Conservation (phyloP, 1,140 invertebrate species). For the Diachasmimorpha longicaudata region DNA sequence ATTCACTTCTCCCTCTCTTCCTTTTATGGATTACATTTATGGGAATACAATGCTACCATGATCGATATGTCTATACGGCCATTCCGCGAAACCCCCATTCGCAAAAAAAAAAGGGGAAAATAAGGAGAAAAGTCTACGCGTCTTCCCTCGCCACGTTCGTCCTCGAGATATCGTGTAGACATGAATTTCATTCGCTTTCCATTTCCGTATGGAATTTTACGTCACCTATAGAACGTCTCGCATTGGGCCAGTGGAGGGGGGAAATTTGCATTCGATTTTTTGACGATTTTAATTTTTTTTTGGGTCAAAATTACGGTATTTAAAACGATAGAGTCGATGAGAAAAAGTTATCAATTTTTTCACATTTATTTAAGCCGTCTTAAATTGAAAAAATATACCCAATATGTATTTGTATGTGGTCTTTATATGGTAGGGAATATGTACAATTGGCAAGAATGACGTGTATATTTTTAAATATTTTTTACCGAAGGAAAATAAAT, state of each 20-base stretch:
- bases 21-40: slow-evolving; percentile 46
- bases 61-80: neutral
- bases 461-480: too few relatives aligned
- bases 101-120: neutral
- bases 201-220: slow-evolving; percentile 2
- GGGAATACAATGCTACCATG: slow-evolving; percentile 20
- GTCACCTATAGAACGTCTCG: neutral
- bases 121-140: neutral
- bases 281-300: too few relatives aligned
- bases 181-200: slow-evolving; percentile 7
- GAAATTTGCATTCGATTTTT: neutral
- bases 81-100: neutral
- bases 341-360: too few relatives aligned
- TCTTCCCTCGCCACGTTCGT: neutral
- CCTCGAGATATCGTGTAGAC: neutral
- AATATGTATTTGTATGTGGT: too few relatives aligned
- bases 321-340: too few relatives aligned
- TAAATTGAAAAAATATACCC: too few relatives aligned
- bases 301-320: too few relatives aligned
- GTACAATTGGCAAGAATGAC: too few relatives aligned
- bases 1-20: too few relatives aligned
- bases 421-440: too few relatives aligned
- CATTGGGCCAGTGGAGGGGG: neutral
- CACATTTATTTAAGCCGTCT: too few relatives aligned
- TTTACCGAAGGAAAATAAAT: too few relatives aligned